Evolutionary conservation across 2,888 invertebrate genomes (phyloP).

Genomic region (Epirrhoe tristata): DNA sequence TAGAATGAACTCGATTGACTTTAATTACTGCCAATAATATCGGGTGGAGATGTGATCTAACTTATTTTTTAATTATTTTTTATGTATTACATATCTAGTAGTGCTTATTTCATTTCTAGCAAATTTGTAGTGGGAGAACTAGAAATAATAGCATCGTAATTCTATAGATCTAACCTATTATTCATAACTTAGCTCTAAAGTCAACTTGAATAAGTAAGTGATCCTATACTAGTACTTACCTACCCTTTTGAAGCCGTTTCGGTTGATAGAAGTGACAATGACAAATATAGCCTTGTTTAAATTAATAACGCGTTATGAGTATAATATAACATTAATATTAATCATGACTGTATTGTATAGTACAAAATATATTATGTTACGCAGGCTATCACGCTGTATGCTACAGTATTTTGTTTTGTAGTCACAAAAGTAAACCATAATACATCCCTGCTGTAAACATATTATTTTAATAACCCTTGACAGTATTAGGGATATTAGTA

Average conservation of each 20-base stretch:
- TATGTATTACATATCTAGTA: too few relatives aligned
- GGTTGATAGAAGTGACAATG: too few relatives aligned
- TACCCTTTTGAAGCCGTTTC: too few relatives aligned
- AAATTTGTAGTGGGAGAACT: not conserved
- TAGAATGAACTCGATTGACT: too few relatives aligned
- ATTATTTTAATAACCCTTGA: not conserved
- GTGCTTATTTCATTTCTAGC: not conserved
- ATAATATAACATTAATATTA: not conserved
- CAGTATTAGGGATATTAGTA: not conserved
- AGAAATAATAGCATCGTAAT: not conserved
- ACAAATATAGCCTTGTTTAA: too few relatives aligned
- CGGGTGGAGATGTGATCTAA: too few relatives aligned
- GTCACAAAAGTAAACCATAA: constrained; percentile 1
- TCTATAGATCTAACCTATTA: not conserved
- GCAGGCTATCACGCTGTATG: not conserved
- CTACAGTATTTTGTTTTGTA: constrained; percentile 13
- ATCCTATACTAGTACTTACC: too few relatives aligned
- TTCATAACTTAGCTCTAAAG: not conserved
- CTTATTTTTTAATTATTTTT: too few relatives aligned
- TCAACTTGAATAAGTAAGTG: not conserved
- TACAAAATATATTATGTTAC: not conserved
- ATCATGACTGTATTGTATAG: not conserved
- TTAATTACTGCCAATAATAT: too few relatives aligned
- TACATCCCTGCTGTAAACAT: not conserved
- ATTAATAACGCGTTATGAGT: too few relatives aligned